Evolutionary conservation across 2,888 invertebrate species (phyloP).

Genomic region (Sceliomorpha sp.): DNA sequence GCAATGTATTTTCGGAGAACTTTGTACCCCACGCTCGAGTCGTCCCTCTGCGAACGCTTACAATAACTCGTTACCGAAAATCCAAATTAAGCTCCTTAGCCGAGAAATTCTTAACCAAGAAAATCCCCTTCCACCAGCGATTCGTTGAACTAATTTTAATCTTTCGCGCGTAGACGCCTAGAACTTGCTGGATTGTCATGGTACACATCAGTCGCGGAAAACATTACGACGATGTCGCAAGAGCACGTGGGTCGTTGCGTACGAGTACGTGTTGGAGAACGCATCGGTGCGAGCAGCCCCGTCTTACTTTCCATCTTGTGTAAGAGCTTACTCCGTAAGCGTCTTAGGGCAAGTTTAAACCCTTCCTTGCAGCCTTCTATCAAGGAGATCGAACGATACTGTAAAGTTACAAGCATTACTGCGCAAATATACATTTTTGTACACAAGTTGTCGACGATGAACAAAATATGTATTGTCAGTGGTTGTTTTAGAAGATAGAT

Average conservation of each 20-base stretch:
- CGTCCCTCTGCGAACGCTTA: slow-evolving; percentile 67
- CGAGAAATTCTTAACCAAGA: slow-evolving; percentile 76
- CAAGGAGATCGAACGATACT: slow-evolving; percentile 29
- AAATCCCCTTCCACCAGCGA: slow-evolving; percentile 62
- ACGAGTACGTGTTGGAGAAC: slow-evolving; percentile 46
- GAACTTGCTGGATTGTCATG: slow-evolving; percentile 35
- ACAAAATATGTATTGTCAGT: background rate
- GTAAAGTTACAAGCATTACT: slow-evolving; percentile 7
- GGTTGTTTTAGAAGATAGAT: slow-evolving; percentile 11
- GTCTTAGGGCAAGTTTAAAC: slow-evolving; percentile 79
- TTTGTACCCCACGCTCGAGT: slow-evolving; percentile 57
- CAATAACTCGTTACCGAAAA: slow-evolving; percentile 80
- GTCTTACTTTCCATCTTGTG: slow-evolving; percentile 76
- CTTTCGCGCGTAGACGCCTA: slow-evolving; percentile 65
- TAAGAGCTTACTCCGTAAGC: slow-evolving; percentile 78
- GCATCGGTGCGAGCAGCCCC: slow-evolving; percentile 62
- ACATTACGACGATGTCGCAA: slow-evolving; percentile 37
- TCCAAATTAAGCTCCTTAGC: slow-evolving; percentile 80
- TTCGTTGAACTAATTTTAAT: slow-evolving; percentile 80
- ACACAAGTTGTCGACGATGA: slow-evolving; percentile 5
- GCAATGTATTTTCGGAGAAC: slow-evolving; percentile 11
- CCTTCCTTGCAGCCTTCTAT: slow-evolving; percentile 61
- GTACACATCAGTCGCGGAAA: slow-evolving; percentile 28
- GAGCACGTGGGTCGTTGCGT: slow-evolving; percentile 41
- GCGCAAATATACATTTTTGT: slow-evolving; percentile 10